Base-by-base conservation (phyloP, 2,888 invertebrate species). In the Cantharis nigra region DNA sequence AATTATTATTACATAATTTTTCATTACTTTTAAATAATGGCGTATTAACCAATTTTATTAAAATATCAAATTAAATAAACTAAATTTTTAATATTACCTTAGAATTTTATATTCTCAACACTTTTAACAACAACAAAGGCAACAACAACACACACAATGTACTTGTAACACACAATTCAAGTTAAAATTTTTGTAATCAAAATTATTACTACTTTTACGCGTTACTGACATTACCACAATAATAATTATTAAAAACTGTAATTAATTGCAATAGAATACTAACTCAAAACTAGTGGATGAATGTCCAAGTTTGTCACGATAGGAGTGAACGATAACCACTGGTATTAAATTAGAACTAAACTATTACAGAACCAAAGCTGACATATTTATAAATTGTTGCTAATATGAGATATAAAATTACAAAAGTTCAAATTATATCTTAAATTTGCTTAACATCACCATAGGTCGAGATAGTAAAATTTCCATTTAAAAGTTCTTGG, bases 181-280 rank as follows among this genome's bases (percentile, higher is more conserved):
- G 7, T 49, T 49, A 7, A 49, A 49, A 49, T 9, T 49, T 49
- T 49, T 49, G 7, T n/a, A 49, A n/a, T 49, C 49, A 49, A 49
- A 49, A 67, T 67, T 67, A n/a, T 7, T n/a, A 67, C 65, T 23
- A 13, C 13, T 26, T 67, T 67, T 67, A 26, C 65, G n/a, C 65
- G 65, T 67, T 67, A 67, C 26, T 67, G 65, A 67, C 65, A 67
- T 67, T 67, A 67, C 65, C 65, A 67, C 65, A 67, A n/a, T n/a
- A n/a, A 49, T 49, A 49, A 49, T 49, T 49, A n/a, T 4, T 30
- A 49, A 7, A n/a, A 49, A 49, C 2, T n/a, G n/a, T n/a, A 49
- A 49, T 49, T n/a, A 49, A 33, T 5, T 13, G 13, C 13, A 33
- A 33, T 5, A 13, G 13, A 49, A 49, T n/a, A 7, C n/a, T 49